Conservation (phyloP, 1,140 invertebrate genomes). For the Caerostris darwini region DNA sequence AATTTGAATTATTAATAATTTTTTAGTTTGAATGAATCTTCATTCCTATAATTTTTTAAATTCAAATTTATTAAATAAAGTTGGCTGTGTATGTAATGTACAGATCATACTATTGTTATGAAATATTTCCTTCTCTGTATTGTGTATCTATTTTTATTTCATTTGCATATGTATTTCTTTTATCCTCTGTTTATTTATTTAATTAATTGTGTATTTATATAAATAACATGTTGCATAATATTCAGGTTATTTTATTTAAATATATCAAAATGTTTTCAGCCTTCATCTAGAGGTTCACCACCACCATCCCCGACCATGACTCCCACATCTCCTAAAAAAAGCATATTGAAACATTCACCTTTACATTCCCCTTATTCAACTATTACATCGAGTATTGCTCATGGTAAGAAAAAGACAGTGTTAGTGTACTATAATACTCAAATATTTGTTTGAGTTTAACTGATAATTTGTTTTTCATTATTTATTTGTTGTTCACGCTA, state of each 20-base stretch:
- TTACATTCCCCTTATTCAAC: constrained; percentile 79
- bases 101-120: no score
- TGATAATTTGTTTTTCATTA: not conserved
- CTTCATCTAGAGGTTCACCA: constrained; percentile 78
- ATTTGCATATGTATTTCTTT: not conserved
- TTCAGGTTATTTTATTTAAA: not conserved
- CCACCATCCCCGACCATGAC: constrained; percentile 78
- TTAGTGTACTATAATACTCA: no score
- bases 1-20: no score
- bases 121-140: not conserved
- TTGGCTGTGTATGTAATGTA: no score
- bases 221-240: not conserved
- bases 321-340: constrained; percentile 78
- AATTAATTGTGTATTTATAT: not conserved
- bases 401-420: constrained; percentile 47
- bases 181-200: not conserved
- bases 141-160: not conserved
- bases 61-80: no score
- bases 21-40: no score
- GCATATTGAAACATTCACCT: constrained; percentile 78
- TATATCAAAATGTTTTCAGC: constrained; percentile 13
- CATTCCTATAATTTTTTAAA: no score
- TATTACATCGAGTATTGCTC: constrained; percentile 78
- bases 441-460: no score
- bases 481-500: not conserved